Percentiles rank a stretch among this genome's conserved stretches.
phyloP scores from a whole-genome alignment of 2,113 vertebrate genomes.

The Sinosuthora webbiana region DNA sequence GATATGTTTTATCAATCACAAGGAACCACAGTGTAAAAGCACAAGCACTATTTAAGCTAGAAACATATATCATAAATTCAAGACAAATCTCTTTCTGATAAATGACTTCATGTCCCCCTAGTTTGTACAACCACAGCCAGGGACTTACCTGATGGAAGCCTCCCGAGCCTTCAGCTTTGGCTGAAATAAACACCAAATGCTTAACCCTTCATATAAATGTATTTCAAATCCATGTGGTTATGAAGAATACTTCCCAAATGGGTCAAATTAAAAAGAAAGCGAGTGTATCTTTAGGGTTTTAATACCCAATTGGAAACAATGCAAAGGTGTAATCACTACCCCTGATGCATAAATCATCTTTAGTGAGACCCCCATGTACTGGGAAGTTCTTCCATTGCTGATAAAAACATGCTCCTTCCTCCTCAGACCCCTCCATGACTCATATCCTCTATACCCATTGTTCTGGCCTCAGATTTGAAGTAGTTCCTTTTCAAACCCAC shows the following conservation, averaged over 20 bases:
- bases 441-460: constrained; percentile 57
- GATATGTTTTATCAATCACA: not conserved
- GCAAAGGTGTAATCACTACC: not conserved
- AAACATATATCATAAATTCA: constrained; percentile 37
- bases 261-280: not conserved
- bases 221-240: not conserved
- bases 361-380: not conserved
- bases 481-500: constrained; percentile 29
- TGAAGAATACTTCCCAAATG: not conserved
- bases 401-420: constrained; percentile 53
- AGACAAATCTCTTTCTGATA: not conserved
- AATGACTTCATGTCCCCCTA: not conserved
- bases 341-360: not conserved
- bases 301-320: not conserved
- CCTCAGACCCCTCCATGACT: constrained; percentile 40
- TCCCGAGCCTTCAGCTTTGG: not conserved
- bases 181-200: not conserved
- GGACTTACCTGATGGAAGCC: not conserved
- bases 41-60: constrained; percentile 46
- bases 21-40: not conserved
- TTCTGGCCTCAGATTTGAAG: constrained; percentile 44
- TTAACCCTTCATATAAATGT: not conserved
- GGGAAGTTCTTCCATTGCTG: constrained; percentile 21
- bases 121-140: not conserved
- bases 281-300: not conserved